Evolutionary conservation across 2,888 invertebrate species (phyloP).

Genomic region (Abscondita cerata): DNA sequence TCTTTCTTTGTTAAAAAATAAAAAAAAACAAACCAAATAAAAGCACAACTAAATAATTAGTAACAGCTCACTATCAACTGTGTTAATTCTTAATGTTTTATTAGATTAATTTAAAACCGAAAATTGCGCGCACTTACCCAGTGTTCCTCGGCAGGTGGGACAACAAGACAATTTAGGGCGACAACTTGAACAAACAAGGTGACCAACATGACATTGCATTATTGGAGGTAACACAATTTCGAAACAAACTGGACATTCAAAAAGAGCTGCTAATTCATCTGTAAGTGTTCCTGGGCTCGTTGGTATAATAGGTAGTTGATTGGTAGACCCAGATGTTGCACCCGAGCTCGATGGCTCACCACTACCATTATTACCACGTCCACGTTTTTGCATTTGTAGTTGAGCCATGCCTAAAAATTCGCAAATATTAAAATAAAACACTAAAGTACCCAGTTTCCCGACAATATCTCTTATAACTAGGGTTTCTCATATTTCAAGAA

Average conservation of each 20-base stretch:
- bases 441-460: too few relatives aligned
- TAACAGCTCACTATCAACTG: too few relatives aligned
- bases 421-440: too few relatives aligned
- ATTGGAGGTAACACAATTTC: slow-evolving; percentile 99
- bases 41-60: too few relatives aligned
- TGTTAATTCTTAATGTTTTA: background rate
- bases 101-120: too few relatives aligned
- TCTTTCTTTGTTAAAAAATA: too few relatives aligned
- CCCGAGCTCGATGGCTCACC: slow-evolving; percentile 38
- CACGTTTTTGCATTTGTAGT: slow-evolving; percentile 38
- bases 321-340: slow-evolving; percentile 18
- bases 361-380: slow-evolving; percentile 33
- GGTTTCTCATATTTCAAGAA: too few relatives aligned
- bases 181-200: slow-evolving; percentile 97
- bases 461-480: too few relatives aligned
- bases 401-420: slow-evolving; percentile 19
- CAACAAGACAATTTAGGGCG: slow-evolving; percentile 96
- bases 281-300: slow-evolving; percentile 73
- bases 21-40: too few relatives aligned
- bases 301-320: slow-evolving; percentile 43
- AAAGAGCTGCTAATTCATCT: slow-evolving; percentile 88
- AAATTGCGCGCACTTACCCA: slow-evolving; percentile 63
- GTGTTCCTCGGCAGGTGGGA: slow-evolving; percentile 96
- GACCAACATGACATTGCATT: slow-evolving; percentile 97
- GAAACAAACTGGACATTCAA: slow-evolving; percentile 98